phyloP scores from a whole-genome alignment of 2,888 invertebrate species.

The Creontiades dilutus region DNA sequence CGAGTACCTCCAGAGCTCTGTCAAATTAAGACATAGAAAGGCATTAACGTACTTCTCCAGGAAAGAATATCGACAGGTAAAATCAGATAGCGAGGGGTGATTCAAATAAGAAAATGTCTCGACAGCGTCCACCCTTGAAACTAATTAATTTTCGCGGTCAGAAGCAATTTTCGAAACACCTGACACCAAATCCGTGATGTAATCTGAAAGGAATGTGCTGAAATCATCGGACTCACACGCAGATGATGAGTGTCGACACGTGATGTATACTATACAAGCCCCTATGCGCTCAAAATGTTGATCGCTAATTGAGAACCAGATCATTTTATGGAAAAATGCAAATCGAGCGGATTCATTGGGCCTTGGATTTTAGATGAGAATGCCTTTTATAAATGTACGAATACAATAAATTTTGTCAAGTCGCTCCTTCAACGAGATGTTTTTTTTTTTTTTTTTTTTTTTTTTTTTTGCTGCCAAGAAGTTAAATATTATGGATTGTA shows the following conservation, averaged over 20 bases:
- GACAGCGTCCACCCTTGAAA: background rate
- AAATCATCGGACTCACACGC: background rate
- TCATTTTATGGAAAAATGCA: constrained; percentile 52
- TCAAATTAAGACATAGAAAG: too few species aligned
- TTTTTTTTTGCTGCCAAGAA: background rate
- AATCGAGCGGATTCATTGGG: constrained; percentile 45
- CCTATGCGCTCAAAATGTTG: background rate
- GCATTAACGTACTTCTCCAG: too few species aligned
- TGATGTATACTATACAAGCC: constrained; percentile 9
- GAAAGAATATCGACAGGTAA: too few species aligned
- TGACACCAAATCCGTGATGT: background rate
- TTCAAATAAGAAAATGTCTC: constrained; percentile 19
- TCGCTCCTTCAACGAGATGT: background rate
- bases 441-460: background rate
- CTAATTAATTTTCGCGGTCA: constrained; percentile 37
- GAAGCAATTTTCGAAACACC: constrained; percentile 20
- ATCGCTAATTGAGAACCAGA: constrained; percentile 17
- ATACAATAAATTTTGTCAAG: background rate
- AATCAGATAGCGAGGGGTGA: background rate
- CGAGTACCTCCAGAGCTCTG: too few species aligned
- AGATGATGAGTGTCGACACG: constrained; percentile 22
- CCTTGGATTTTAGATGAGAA: constrained; percentile 19
- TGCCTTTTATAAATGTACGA: background rate
- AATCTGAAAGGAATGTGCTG: background rate
- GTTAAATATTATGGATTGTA: background rate